These are phyloP conservation scores for Lycocorax pyrrhopterus DNA, from an alignment of 2,113 vertebrate genomes.

Conservation along the genomic window DNA sequence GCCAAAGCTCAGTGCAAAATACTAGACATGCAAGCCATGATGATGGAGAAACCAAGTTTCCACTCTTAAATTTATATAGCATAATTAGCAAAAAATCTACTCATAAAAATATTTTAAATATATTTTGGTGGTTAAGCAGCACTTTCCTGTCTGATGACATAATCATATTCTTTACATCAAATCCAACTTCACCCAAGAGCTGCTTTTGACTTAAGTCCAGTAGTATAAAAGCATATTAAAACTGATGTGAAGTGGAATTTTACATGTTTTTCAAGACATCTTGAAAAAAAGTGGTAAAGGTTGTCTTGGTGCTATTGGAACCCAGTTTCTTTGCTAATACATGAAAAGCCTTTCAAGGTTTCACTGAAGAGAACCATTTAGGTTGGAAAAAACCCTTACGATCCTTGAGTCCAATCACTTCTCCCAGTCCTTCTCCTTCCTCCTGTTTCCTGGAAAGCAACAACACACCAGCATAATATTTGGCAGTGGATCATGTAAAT, in stretches of 20 bases:
- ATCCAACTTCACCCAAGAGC: neutral
- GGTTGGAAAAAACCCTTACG: neutral
- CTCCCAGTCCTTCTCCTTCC: neutral
- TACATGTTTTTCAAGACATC: neutral
- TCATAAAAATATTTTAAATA: conserved; percentile 3
- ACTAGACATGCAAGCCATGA: neutral
- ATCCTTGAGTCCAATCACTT: neutral
- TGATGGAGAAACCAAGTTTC: neutral
- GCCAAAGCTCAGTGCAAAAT: neutral
- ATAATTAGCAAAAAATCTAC: conserved; percentile 4
- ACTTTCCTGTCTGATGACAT: conserved; percentile 3
- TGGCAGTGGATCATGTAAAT: neutral
- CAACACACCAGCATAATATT: neutral
- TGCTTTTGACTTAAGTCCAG: neutral
- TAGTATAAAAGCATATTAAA: neutral
- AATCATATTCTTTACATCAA: neutral
- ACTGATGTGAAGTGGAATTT: neutral
- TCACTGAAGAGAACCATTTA: neutral
- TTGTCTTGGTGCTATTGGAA: neutral
- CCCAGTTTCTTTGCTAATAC: neutral
- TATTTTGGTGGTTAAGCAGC: neutral
- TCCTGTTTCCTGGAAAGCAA: neutral
- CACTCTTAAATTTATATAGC: neutral
- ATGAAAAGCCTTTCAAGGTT: neutral
- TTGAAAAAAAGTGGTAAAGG: neutral